These are phyloP conservation scores for Pyrocephalus nanus DNA, from an alignment of 2,797 vertebrate genomes.

Conservation along the genomic window DNA sequence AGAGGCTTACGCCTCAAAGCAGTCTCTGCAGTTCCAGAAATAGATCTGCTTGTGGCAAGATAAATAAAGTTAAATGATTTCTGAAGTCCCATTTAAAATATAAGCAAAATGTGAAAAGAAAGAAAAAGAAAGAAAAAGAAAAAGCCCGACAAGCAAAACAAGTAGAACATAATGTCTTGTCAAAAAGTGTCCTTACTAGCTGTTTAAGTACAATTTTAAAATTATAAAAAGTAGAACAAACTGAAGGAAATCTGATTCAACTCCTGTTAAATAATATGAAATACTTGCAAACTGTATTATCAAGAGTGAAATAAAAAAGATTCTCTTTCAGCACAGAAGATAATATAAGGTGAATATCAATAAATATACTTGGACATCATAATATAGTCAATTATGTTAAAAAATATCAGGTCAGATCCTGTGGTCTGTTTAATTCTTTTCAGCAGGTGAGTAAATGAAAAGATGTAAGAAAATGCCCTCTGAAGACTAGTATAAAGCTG, in stretches of 20 bases:
- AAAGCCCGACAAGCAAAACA: background rate
- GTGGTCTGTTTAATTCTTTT: background rate
- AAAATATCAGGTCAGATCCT: background rate
- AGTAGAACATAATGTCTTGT: background rate
- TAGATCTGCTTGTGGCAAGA: background rate
- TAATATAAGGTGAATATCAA: background rate
- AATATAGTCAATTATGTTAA: background rate
- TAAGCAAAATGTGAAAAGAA: background rate
- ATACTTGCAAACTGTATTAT: background rate
- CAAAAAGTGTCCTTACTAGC: background rate
- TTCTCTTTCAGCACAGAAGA: background rate
- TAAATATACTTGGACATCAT: background rate
- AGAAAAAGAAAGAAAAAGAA: background rate
- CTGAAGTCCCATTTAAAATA: background rate
- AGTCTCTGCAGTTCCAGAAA: background rate
- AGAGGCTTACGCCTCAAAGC: constrained; percentile 5
- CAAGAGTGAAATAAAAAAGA: background rate
- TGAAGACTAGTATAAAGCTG: background rate
- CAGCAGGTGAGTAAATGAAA: background rate
- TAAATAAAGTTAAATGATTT: background rate
- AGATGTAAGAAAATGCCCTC: background rate
- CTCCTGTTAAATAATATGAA: background rate
- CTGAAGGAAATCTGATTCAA: background rate
- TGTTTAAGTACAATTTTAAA: background rate
- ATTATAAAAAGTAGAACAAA: background rate